These are phyloP conservation scores for Aurelia aurita DNA, from an alignment of 30 jellyfish, hydroid and myxozoan species.

Conservation along the genomic window DNA sequence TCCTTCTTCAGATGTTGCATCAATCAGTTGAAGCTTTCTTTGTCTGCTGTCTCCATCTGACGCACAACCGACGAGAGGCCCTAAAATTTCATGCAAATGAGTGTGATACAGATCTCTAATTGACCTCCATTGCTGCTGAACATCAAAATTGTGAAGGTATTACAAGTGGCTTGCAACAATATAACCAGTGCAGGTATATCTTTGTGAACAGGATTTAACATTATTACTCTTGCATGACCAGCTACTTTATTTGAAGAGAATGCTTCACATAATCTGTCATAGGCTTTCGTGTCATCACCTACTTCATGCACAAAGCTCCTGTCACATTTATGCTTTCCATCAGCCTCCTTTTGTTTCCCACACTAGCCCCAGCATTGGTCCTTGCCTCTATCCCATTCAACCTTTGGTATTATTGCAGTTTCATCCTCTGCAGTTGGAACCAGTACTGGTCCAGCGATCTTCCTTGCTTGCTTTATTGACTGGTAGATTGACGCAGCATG, in stretches of 20 bases:
- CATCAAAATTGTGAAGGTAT: conserved; percentile 18
- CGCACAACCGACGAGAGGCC: conserved; percentile 50
- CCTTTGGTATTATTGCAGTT: conserved; percentile 9
- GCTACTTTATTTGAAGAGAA: too few species aligned
- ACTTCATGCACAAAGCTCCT: neutral
- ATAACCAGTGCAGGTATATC: conserved; percentile 27
- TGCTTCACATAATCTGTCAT: conserved; percentile 17
- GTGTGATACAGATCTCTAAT: conserved; percentile 10
- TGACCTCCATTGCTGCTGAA: conserved; percentile 2
- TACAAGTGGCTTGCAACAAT: conserved; percentile 20
- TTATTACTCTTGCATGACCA: too few species aligned
- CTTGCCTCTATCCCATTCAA: too few species aligned
- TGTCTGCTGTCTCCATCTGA: conserved; percentile 44
- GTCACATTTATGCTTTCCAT: conserved; percentile 9
- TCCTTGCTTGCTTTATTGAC: neutral
- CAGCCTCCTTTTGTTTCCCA: neutral
- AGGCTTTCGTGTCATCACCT: conserved; percentile 14
- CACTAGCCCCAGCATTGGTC: conserved; percentile 23
- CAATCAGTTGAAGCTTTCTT: conserved; percentile 25
- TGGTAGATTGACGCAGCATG: neutral
- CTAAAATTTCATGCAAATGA: conserved; percentile 24
- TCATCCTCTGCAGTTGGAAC: conserved; percentile 11
- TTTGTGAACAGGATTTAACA: too few species aligned
- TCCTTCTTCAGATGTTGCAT: conserved; percentile 32
- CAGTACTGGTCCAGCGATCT: neutral